phyloP scores from a whole-genome alignment of 1,140 invertebrate species.

The Eriocheir sinensis region DNA sequence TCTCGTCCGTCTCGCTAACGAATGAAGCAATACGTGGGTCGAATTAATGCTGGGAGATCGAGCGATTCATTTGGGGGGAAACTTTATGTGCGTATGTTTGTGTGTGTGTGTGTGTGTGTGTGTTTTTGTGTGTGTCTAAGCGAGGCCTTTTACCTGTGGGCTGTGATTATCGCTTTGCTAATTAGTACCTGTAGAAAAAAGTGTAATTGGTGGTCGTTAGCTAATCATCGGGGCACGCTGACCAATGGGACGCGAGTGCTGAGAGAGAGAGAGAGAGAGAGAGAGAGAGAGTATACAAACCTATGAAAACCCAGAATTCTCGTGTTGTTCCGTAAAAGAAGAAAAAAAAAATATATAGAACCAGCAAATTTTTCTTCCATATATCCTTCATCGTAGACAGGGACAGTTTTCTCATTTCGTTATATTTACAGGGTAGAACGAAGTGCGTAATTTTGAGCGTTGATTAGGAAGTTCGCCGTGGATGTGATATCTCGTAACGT shows the following conservation, averaged over 20 bases:
- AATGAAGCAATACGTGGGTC: conserved; percentile 38
- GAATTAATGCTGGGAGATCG: background rate
- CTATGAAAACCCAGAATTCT: too few species aligned
- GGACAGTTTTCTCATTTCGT: too few species aligned
- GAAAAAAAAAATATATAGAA: background rate
- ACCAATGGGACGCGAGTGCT: too few species aligned
- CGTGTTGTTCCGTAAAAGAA: too few species aligned
- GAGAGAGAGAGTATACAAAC: too few species aligned
- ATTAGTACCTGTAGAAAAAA: background rate
- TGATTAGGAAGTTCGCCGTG: too few species aligned
- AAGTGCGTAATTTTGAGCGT: too few species aligned
- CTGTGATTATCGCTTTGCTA: background rate
- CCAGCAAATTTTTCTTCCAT: background rate
- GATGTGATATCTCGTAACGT: too few species aligned
- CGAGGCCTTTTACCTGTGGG: background rate
- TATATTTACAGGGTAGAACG: too few species aligned
- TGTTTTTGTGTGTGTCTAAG: background rate
- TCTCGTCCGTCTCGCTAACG: background rate
- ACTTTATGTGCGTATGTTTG: background rate
- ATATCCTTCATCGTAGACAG: background rate
- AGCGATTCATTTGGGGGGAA: background rate
- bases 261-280: too few species aligned
- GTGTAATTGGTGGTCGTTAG: background rate
- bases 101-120: conserved; percentile 38
- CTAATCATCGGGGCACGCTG: background rate